Evolutionary conservation across 2,113 vertebrate genomes (phyloP).

Genomic region (Vanacampus margaritifer): DNA sequence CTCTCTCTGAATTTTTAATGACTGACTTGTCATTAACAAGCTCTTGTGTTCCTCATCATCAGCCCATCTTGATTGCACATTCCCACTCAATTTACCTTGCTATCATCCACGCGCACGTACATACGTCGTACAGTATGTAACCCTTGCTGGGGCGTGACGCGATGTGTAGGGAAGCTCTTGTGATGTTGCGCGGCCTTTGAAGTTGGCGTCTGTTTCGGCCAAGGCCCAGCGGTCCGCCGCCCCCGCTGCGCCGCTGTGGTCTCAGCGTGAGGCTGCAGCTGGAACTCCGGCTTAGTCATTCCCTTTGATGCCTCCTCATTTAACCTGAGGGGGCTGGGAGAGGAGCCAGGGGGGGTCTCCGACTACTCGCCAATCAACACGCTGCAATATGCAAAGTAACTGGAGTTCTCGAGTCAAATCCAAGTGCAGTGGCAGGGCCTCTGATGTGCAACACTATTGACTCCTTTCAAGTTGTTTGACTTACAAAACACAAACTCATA

Average conservation of each 20-base stretch:
- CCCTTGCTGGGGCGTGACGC: not conserved
- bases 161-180: not conserved
- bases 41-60: not conserved
- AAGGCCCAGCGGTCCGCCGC: not conserved
- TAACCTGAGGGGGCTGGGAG: constrained; percentile 17
- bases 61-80: not conserved
- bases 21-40: not conserved
- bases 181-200: constrained; percentile 38
- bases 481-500: not conserved
- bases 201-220: not conserved
- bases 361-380: not conserved
- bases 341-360: not conserved
- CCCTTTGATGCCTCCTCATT: constrained; percentile 54
- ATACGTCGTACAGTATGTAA: not conserved
- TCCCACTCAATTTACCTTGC: not conserved
- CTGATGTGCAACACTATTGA: not conserved
- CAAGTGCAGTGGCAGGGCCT: not conserved
- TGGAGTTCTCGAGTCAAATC: not conserved
- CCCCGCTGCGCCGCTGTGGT: constrained; percentile 31
- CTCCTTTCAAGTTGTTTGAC: not conserved
- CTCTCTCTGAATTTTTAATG: not conserved
- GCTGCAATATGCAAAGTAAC: not conserved
- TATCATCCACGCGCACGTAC: not conserved
- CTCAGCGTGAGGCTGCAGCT: constrained; percentile 51
- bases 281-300: constrained; percentile 40